Evolutionary conservation across 2,113 vertebrate genomes (phyloP).

Genomic region (Macaca fascicularis): DNA sequence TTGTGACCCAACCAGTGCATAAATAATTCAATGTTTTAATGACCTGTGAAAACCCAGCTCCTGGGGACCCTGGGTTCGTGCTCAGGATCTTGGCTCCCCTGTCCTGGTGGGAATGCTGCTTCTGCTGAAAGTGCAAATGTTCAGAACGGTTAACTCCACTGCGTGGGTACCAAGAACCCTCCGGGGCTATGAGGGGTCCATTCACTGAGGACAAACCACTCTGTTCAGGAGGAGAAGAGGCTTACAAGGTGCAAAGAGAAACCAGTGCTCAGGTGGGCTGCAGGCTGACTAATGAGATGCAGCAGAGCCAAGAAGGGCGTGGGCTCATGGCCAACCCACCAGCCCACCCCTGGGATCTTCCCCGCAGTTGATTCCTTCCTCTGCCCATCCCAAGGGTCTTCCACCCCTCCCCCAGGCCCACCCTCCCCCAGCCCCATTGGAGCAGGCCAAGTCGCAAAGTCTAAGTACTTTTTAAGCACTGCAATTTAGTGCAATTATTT

Average conservation of each 20-base stretch:
- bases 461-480: conserved; percentile 77
- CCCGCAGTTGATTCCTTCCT: conserved; percentile 28
- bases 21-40: neutral
- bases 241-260: neutral
- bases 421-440: conserved; percentile 39
- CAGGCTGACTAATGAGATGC: neutral
- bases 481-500: conserved; percentile 78
- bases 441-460: conserved; percentile 68
- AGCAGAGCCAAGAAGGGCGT: rapidly evolving
- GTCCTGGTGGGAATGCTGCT: neutral
- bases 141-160: neutral
- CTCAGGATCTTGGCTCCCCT: neutral
- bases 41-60: neutral
- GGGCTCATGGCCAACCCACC: rapidly evolving
- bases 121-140: neutral
- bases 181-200: rapidly evolving
- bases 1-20: neutral
- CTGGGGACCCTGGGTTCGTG: rapidly evolving
- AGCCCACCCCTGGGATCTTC: neutral
- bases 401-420: neutral
- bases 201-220: neutral
- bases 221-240: neutral
- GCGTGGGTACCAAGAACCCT: rapidly evolving
- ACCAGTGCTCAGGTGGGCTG: neutral
- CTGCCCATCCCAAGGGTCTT: conserved; percentile 35